A percentile compares a stretch with the other conserved stretches of the same genome.
Conservation (phyloP, 64 coral and sea anemone genomes). For the Porites lutea region DNA sequence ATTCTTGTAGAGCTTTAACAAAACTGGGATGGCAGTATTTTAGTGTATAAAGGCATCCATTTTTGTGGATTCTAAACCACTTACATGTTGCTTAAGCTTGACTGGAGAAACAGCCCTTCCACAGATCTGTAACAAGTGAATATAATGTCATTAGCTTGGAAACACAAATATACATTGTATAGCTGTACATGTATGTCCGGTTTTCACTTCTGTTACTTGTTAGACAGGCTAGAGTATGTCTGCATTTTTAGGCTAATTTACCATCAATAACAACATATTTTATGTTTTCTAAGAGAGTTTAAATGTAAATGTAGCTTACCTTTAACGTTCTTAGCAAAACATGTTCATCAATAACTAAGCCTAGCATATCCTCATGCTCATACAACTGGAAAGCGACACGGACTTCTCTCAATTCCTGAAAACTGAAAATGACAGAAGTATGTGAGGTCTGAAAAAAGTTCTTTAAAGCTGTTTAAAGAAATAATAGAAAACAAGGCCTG, state of each 20-base stretch:
- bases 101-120: conserved; percentile 68
- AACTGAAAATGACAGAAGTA: conserved; percentile 43
- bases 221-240: too few species aligned
- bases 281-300: not conserved
- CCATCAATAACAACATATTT: too few species aligned
- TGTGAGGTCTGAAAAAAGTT: not conserved
- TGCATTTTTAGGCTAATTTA: too few species aligned
- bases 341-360: conserved; percentile 78
- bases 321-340: conserved; percentile 83
- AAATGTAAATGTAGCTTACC: conserved; percentile 46
- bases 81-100: conserved; percentile 78
- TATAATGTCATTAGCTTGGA: not conserved
- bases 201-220: too few species aligned
- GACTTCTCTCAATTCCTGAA: conserved; percentile 80
- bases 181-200: too few species aligned
- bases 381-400: conserved; percentile 88
- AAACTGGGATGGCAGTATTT: not conserved
- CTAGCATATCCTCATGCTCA: conserved; percentile 92
- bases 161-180: too few species aligned
- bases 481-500: too few species aligned
- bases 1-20: too few species aligned
- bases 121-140: conserved; percentile 47
- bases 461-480: too few species aligned
- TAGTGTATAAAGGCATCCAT: not conserved
- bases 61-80: not conserved